A percentile compares a stretch with the other conserved stretches of the same genome.
Evolutionary conservation across 2,888 invertebrate genomes (phyloP).

Genomic region (Dryobotodes eremita): DNA sequence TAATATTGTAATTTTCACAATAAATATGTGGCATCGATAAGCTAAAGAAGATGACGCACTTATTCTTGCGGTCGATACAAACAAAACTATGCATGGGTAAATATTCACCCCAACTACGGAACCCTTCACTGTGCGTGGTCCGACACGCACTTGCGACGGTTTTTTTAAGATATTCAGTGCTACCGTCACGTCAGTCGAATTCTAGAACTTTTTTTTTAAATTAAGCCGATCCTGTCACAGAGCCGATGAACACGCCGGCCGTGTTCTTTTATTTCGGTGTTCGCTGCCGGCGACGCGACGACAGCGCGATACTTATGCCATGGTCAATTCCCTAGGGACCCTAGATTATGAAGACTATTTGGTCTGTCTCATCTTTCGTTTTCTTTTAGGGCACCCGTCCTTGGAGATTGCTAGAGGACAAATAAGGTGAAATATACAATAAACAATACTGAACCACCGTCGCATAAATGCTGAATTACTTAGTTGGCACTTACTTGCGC

Average conservation of each 20-base stretch:
- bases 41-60: background rate
- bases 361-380: background rate
- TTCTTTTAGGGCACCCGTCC: background rate
- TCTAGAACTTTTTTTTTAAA: background rate
- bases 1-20: background rate
- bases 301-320: background rate
- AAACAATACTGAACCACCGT: background rate
- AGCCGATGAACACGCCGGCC: background rate
- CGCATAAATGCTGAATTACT: background rate
- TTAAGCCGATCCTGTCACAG: background rate
- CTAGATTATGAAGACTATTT: background rate
- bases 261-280: too few species aligned
- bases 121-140: background rate
- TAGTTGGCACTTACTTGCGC: slow-evolving; percentile 74
- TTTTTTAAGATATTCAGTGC: background rate
- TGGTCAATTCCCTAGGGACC: background rate
- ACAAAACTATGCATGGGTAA: background rate
- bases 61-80: background rate
- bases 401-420: background rate
- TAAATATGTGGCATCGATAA: background rate
- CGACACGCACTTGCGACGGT: background rate
- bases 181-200: background rate
- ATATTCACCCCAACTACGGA: background rate
- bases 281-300: background rate
- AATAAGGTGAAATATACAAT: background rate